A percentile compares a stretch with the other conserved stretches of the same genome.
Evolutionary conservation across 23 tunicate species (phyloP).

Genomic region (Phallusia fumigata): DNA sequence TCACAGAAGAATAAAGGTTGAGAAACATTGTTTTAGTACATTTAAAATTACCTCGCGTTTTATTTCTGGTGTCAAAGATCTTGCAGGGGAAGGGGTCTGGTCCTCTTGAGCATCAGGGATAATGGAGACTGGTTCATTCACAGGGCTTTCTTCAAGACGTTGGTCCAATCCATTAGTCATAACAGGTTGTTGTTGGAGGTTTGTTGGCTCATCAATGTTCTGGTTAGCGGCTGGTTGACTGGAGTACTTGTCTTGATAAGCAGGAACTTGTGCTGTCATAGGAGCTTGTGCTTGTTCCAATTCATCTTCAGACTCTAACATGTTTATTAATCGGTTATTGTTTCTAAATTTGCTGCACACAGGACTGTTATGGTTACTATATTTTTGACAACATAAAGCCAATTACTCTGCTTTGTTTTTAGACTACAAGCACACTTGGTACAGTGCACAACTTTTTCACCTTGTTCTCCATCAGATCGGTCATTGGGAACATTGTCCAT

Average conservation of each 20-base stretch:
- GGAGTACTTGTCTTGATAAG: slow-evolving; percentile 15
- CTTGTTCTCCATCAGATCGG: slow-evolving; percentile 63
- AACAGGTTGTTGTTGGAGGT: slow-evolving; percentile 4
- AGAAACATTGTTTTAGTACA: too few relatives aligned
- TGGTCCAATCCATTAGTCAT: slow-evolving; percentile 44
- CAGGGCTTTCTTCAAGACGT: not conserved
- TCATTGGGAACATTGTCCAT: slow-evolving; percentile 38
- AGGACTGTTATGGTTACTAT: too few relatives aligned
- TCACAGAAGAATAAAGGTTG: too few relatives aligned
- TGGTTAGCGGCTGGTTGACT: slow-evolving; percentile 10
- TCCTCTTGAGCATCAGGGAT: slow-evolving; percentile 12
- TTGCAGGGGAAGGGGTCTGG: slow-evolving; percentile 11
- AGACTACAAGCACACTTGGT: too few relatives aligned
- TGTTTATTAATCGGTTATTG: too few relatives aligned
- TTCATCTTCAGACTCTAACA: slow-evolving; percentile 10
- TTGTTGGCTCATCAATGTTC: not conserved
- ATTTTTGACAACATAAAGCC: too few relatives aligned
- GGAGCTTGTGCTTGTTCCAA: not conserved
- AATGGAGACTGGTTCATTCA: not conserved
- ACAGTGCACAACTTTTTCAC: not conserved
- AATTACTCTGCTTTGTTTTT: too few relatives aligned
- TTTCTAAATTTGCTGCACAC: too few relatives aligned
- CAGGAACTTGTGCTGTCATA: not conserved
- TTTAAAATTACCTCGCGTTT: slow-evolving; percentile 16
- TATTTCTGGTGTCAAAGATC: slow-evolving; percentile 19